phyloP scores from a whole-genome alignment of 1,140 invertebrate species.

The Cylas formicarius region DNA sequence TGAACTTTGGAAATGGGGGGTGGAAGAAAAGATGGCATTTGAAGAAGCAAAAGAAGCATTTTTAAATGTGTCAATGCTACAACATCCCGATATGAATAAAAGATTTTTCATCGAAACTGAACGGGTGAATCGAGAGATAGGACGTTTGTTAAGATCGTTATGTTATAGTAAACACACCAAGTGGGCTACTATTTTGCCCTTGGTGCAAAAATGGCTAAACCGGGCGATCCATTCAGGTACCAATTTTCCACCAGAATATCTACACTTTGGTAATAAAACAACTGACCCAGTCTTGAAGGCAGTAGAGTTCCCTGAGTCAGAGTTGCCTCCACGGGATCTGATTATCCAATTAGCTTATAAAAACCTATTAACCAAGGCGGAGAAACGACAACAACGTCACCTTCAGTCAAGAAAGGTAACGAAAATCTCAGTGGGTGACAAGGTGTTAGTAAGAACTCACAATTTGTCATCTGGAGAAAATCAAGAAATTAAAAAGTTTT shows the following conservation, averaged over 20 bases:
- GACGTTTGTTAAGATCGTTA: not conserved
- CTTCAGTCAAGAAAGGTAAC: not conserved
- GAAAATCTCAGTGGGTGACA: not conserved
- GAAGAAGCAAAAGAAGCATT: slow-evolving; percentile 3
- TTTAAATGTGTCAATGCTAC: not conserved
- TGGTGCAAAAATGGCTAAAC: no score
- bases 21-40: not conserved
- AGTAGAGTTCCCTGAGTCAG: slow-evolving; percentile 1
- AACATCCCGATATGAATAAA: slow-evolving; percentile 2
- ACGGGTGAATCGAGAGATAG: no score
- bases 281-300: no score
- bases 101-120: not conserved
- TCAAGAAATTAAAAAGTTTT: no score
- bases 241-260: no score
- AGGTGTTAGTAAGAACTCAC: slow-evolving; percentile 5
- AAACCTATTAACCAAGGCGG: no score
- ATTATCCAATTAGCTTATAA: no score
- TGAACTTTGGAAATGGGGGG: slow-evolving; percentile 8
- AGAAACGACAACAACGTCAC: not conserved
- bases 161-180: slow-evolving; percentile 7
- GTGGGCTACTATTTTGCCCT: slow-evolving; percentile 1
- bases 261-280: no score
- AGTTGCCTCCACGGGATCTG: not conserved
- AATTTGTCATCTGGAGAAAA: no score
- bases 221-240: no score